A percentile compares a stretch with the other conserved stretches of the same genome.
Evolutionary conservation across 2,797 vertebrate species (phyloP).

Genomic region (Brotula barbata): DNA sequence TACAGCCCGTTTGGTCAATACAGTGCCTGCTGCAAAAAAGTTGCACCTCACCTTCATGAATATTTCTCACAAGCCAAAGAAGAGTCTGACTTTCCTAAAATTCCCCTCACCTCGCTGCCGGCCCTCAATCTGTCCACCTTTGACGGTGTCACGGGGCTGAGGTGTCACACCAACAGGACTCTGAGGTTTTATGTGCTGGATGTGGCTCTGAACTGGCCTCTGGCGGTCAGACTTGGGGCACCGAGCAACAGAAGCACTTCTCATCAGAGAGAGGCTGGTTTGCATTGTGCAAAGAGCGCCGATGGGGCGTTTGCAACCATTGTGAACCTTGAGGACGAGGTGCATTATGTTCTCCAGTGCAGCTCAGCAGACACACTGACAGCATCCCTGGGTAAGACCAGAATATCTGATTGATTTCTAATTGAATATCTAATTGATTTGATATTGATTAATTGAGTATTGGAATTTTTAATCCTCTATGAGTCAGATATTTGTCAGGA

Average conservation of each 20-base stretch:
- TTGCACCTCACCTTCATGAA: conserved; percentile 69
- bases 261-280: background rate
- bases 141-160: conserved; percentile 84
- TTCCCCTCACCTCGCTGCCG: conserved; percentile 4
- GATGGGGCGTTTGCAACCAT: conserved; percentile 85
- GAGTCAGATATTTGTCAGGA: too few species aligned
- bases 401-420: too few species aligned
- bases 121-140: conserved; percentile 9
- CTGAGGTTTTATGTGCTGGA: conserved; percentile 94
- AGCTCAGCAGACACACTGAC: conserved; percentile 73
- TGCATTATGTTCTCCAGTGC: conserved; percentile 89
- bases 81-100: conserved; percentile 16
- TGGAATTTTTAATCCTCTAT: background rate
- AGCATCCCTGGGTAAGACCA: conserved; percentile 83
- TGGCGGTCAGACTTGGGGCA: conserved; percentile 89
- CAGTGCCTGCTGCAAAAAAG: conserved; percentile 89
- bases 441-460: background rate
- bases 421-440: too few species aligned
- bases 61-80: conserved; percentile 73
- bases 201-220: conserved; percentile 88
- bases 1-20: conserved; percentile 88
- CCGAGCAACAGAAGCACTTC: conserved; percentile 49
- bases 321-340: conserved; percentile 90
- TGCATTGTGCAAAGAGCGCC: background rate
- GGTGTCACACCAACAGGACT: conserved; percentile 95